Percentiles rank a stretch among this genome's conserved stretches.
phyloP scores from a whole-genome alignment of 2,113 vertebrate species.

The Mionectes macconnelli region DNA sequence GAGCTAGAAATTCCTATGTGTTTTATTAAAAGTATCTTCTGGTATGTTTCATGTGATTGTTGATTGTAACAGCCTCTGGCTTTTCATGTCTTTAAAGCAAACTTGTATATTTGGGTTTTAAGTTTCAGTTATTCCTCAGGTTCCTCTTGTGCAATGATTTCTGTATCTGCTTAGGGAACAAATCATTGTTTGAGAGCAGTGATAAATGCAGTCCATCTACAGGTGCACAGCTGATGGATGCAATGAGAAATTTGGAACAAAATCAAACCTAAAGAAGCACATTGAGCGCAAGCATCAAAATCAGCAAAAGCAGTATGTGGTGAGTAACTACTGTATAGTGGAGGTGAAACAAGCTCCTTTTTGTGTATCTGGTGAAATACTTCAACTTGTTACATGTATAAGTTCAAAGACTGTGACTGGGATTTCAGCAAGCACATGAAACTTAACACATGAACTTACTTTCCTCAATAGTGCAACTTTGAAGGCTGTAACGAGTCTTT shows the following conservation, averaged over 20 bases:
- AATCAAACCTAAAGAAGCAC: slow-evolving; percentile 86
- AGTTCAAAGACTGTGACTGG: not conserved
- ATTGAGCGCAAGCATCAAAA: slow-evolving; percentile 79
- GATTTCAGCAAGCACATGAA: not conserved
- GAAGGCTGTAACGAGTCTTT: slow-evolving; percentile 83
- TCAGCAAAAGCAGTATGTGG: slow-evolving; percentile 74
- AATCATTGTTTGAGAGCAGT: not conserved
- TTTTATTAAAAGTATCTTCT: not conserved
- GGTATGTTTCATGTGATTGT: not conserved
- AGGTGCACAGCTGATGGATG: slow-evolving; percentile 85
- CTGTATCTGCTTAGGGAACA: not conserved
- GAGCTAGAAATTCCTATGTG: not conserved
- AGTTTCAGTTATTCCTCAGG: not conserved
- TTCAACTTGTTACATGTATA: not conserved
- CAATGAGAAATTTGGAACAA: slow-evolving; percentile 78
- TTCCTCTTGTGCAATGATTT: not conserved
- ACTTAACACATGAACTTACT: not conserved
- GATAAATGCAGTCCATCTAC: not conserved
- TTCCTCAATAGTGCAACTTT: slow-evolving; percentile 79
- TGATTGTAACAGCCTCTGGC: not conserved
- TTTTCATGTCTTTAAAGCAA: not conserved
- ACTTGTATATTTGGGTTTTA: not conserved
- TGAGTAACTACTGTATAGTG: slow-evolving; percentile 40
- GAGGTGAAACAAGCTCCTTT: not conserved
- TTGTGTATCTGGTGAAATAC: not conserved